Conservation (phyloP, 2,113 vertebrate species). For the Macaca nemestrina region DNA sequence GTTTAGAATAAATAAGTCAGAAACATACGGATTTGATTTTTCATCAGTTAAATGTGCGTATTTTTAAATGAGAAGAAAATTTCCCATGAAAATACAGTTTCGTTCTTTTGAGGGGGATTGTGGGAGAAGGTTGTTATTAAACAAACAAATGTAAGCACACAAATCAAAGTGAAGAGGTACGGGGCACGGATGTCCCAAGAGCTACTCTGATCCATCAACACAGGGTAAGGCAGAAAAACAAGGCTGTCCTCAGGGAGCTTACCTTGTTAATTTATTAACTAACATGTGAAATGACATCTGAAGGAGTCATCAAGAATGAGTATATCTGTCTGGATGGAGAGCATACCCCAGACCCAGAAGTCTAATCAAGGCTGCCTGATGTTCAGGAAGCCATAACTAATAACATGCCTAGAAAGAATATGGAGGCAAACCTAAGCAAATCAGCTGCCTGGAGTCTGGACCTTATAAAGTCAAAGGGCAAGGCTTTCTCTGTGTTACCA, state of each 20-base stretch:
- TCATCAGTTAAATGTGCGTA: background rate
- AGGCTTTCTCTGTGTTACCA: background rate
- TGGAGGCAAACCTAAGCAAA: background rate
- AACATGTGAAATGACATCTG: no score
- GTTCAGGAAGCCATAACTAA: background rate
- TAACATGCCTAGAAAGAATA: background rate
- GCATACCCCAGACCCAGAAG: no score
- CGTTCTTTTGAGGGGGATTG: background rate
- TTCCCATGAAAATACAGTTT: background rate
- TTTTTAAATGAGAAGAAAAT: conserved; percentile 39
- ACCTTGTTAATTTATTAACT: background rate
- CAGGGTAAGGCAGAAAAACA: background rate
- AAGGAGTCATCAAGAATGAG: background rate
- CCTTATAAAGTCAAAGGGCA: background rate
- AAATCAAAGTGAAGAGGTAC: background rate
- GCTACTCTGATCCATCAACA: background rate
- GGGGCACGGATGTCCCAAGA: background rate
- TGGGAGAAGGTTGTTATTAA: background rate
- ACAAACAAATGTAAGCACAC: background rate
- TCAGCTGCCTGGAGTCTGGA: background rate
- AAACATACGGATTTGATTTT: conserved; percentile 51
- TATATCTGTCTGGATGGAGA: background rate
- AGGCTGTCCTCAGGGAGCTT: background rate
- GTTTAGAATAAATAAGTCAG: conserved; percentile 62
- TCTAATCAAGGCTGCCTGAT: background rate